Base-by-base conservation (phyloP, 2,113 vertebrate genomes). In the Perca fluviatilis region DNA sequence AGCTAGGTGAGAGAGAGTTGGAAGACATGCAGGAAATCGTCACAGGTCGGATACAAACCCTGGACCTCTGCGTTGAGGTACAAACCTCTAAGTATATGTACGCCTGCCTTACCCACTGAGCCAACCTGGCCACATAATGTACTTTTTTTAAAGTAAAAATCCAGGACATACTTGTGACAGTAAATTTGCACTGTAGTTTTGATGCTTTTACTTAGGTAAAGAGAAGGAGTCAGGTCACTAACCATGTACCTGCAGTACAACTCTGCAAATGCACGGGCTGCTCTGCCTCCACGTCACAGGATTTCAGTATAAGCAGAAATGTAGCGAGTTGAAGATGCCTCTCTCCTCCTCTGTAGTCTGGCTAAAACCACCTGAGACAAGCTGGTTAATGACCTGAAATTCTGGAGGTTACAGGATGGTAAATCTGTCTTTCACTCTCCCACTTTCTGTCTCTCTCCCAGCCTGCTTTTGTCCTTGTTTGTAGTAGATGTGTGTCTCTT, bases 311-410 rank as follows among this genome's bases (percentile, higher is more conserved):
- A 21, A 53, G 51, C 49, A 53, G 9, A 78, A 50, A 46, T 49
- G 51, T 11, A 54, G 54, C 19, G 3, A 65, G 43, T 18, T 74
- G 40, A 68, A 51, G 49, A 50, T 21, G 51, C 70, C 5, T 79
- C 33, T 72, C 49, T 77, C 66, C 74, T 86, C 77, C 83, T 68
- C 79, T 66, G 14, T 56, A 53, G 73, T 74, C 60, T 16, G 40
- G 16, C 72, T 68, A 51, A 69, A 85, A 74, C 61, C 12, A 9
- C 56, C 49, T 40, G 57, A 85, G 54, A 86, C 47, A 56, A 82
- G 63, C 33, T 77, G 58, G 51, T 33, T 82, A 74, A 76, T 71
- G 83, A 70, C 70, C 82, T 83, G 83, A 69, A 53, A 62, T 68
- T 78, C 36, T 81, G 74, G 43, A 80, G 62, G 75, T 51, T 62